Base-by-base conservation (phyloP, 2,888 invertebrate species). In the Tachina fera region DNA sequence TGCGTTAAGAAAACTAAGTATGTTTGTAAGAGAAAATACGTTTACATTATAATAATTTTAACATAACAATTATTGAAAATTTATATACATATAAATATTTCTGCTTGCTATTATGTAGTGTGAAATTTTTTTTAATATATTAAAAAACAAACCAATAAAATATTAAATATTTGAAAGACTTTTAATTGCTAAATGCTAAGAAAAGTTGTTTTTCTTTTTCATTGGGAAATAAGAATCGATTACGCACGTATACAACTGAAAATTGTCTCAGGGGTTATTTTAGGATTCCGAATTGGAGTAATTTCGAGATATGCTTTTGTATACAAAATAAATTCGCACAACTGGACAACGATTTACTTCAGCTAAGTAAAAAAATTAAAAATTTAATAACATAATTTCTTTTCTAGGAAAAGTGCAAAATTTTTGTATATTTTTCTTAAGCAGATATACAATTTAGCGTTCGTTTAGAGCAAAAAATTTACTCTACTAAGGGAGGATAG, bases 91-190 rank as follows among this genome's bases (percentile, higher is more conserved):
- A 22, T 31, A 31, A 31, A 45, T 61, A 80, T 86, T 84, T 87
- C 71, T 68, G 87, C 86, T 83, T 87, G 83, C 72, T 88, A 81
- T 84, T 85, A 79, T 86, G 85, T 85, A 86, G 84, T 83, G 82
- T 81, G 45, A 86, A 87, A 75, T 78, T 87, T 87, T 87, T 88
- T 88, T 87, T 83, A 89, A 79, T 87, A 83, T 83, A 81, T 78
- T 84, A 84, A 77, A 75, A 81, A 76, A 77, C 60, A 71, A 87
- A 71, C 75, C 83, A 87, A 87, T 80, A 76, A 63, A 86, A 68
- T 41, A 76, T 41, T 53, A 60, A 43, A 82, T 72, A 84, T 84
- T 77, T 77, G 53, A 81, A 53, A 85, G 82, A 78, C 81, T 77
- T 81, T 81, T 65, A 70, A 78, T 75, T 39, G 56, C 68, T 58